Evolutionary conservation across 2,888 invertebrate genomes (phyloP).

Genomic region (Chelonus formosanus): DNA sequence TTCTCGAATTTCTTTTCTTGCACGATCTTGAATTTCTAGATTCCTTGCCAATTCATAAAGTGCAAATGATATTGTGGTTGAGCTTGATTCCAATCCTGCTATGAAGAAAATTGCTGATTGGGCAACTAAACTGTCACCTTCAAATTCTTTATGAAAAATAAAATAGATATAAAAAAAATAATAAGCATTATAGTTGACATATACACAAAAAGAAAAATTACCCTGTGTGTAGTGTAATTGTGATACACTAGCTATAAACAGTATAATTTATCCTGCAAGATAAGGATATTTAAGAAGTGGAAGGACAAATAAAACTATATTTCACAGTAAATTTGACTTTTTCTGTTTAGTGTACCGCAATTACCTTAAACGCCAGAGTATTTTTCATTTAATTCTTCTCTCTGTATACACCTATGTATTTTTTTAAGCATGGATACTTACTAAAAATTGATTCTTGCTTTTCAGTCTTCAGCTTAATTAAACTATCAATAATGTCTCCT

Average conservation of each 20-base stretch:
- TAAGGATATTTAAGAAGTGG: no score
- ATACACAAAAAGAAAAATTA: no score
- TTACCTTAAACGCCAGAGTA: no score
- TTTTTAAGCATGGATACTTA: conserved; percentile 36
- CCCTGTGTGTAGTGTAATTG: no score
- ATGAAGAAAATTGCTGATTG: conserved; percentile 54
- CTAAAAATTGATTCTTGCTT: conserved; percentile 44
- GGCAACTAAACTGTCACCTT: conserved; percentile 50
- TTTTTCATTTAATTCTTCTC: background rate
- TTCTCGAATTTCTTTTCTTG: conserved; percentile 46
- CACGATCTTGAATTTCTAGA: conserved; percentile 48
- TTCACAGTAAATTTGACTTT: no score
- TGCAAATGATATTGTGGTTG: conserved; percentile 47
- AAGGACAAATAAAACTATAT: no score
- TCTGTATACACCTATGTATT: background rate
- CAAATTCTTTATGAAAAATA: conserved; percentile 43
- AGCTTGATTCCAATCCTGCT: conserved; percentile 52
- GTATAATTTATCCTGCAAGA: no score
- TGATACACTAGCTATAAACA: no score
- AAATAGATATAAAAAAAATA: background rate
- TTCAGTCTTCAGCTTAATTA: conserved; percentile 50
- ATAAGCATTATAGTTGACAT: no score
- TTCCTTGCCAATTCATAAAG: conserved; percentile 52
- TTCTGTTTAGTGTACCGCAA: no score
- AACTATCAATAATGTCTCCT: conserved; percentile 54